A percentile compares a stretch with the other conserved stretches of the same genome.
phyloP scores from a whole-genome alignment of 2,113 vertebrate species.

The Fukomys damarensis region DNA sequence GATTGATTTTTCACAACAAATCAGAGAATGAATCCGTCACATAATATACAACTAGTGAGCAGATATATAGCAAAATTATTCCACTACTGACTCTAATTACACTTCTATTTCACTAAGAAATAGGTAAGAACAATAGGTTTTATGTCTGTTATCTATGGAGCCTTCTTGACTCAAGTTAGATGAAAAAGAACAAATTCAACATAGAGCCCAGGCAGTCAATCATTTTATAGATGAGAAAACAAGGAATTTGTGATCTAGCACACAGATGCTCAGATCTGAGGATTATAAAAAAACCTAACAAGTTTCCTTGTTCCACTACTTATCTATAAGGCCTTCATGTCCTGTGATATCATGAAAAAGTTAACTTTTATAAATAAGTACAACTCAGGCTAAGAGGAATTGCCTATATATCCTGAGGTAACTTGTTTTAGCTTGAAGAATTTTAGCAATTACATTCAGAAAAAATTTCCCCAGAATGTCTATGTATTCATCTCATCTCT shows the following conservation, averaged over 20 bases:
- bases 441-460: background rate
- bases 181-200: slow-evolving; percentile 33
- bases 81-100: background rate
- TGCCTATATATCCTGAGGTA: background rate
- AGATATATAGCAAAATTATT: slow-evolving; percentile 21
- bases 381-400: background rate
- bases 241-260: slow-evolving; percentile 25
- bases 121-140: background rate
- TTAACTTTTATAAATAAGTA: background rate
- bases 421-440: background rate
- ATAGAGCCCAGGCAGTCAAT: background rate
- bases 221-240: slow-evolving; percentile 22
- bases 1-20: slow-evolving; percentile 20
- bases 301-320: background rate
- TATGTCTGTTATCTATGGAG: background rate
- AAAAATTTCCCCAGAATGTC: background rate
- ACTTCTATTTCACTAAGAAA: background rate
- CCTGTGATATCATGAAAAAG: slow-evolving; percentile 3
- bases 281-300: background rate
- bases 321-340: background rate
- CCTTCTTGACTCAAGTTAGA: slow-evolving; percentile 21
- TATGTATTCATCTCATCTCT: slow-evolving; percentile 14
- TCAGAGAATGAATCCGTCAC: background rate
- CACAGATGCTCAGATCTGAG: background rate
- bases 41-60: slow-evolving; percentile 21